Base-by-base conservation (phyloP, 2,113 vertebrate genomes). In the Otis tarda region DNA sequence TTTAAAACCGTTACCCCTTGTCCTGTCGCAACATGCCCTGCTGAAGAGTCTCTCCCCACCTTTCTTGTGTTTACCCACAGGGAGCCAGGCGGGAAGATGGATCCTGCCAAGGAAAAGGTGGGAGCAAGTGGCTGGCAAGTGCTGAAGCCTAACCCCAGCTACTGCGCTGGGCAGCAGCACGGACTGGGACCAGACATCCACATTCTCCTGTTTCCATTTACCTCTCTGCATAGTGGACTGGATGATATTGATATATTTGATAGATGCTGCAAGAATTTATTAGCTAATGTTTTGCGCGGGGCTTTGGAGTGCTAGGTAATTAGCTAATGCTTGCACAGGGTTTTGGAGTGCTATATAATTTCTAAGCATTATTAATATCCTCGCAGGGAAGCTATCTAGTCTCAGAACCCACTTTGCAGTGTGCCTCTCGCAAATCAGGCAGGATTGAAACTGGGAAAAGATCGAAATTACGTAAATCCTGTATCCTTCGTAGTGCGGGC, bases 321-420 rank as follows among this genome's bases (percentile, higher is more conserved):
- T 89, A 90, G 77, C 74, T 93, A 79, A 95, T 73, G 93, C 71
- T 91, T 86, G 81, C 87, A 49, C 25, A 35, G 82, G 50, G 43
- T 23, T 69, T 85, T 90, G 63, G 81, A 96, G 93, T n/a, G 74
- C 90, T 80, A 39, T 25, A 41, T 52, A 20, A 83, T 77, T 93
- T 70, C 68, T 64, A 83, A 74, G 60, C 14, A 43, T 83, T 77
- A 63, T 63, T 86, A 56, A 92, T 71, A 82, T 14, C 84, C 61
- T 93, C 53, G 43, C 49, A 88, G 83, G 79, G 60, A 95, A 92
- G 49, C 79, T 83, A 17, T 74, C 50, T 47, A 59, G 19, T 23
- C 64, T 75, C 68, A 68, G 43, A 88, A 74, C 18, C 45, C 35
- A 45, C 61, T 67, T 74, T 53, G 50, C 71, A 83, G 28, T 3